Conservation (phyloP, 2,113 vertebrate species). For the Burhinus bistriatus region DNA sequence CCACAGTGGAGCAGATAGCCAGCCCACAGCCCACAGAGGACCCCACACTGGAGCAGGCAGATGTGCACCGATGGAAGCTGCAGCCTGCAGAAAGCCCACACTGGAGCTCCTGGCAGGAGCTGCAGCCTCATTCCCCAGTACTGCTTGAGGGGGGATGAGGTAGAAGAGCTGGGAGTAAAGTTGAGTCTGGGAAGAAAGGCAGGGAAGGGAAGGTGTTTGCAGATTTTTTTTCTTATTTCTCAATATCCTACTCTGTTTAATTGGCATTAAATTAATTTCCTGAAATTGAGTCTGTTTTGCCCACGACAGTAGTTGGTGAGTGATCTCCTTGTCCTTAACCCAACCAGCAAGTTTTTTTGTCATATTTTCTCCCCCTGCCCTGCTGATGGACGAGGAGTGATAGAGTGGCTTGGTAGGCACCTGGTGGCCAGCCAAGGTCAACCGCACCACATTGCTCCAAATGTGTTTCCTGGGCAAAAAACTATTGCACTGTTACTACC, state of each 20-base stretch:
- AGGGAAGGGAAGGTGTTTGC: neutral
- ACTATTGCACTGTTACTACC: neutral
- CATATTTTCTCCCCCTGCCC: neutral
- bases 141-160: no score
- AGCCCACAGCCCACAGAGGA: neutral
- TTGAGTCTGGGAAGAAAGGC: neutral
- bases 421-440: neutral
- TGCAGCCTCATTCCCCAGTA: neutral
- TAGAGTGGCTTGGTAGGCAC: neutral
- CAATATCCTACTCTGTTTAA: neutral
- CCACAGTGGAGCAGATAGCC: neutral
- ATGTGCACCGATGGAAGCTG: neutral
- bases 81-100: neutral
- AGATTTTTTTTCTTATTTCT: neutral
- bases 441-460: neutral
- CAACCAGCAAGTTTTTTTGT: rapidly evolving
- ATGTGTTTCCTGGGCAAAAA: neutral
- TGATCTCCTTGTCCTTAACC: neutral
- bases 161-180: neutral
- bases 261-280: neutral
- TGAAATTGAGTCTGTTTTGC: neutral
- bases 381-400: neutral
- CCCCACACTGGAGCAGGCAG: rapidly evolving
- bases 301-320: neutral
- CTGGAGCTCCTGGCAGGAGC: neutral